Percentiles rank a stretch among this genome's conserved stretches.
Conservation (phyloP, 2,797 vertebrate genomes). For the Menidia menidia region DNA sequence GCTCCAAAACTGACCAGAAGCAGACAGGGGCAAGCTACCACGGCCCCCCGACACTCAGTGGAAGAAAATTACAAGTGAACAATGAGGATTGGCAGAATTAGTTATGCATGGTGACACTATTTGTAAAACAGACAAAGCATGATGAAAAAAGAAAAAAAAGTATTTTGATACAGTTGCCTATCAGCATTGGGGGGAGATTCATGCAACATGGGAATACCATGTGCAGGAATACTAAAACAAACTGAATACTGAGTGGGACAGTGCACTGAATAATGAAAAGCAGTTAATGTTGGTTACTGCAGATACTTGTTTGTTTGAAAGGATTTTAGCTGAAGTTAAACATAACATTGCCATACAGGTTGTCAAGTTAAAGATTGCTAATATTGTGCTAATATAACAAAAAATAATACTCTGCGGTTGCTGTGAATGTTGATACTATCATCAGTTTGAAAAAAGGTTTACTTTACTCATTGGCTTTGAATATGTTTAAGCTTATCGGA, state of each 20-base stretch:
- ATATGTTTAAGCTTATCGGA: background rate
- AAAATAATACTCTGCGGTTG: background rate
- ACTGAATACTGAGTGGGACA: background rate
- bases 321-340: background rate
- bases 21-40: slow-evolving; percentile 35
- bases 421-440: too few relatives aligned
- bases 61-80: slow-evolving; percentile 11
- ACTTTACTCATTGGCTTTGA: background rate
- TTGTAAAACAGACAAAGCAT: too few relatives aligned
- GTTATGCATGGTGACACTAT: background rate
- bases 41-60: slow-evolving; percentile 20
- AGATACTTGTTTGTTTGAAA: background rate
- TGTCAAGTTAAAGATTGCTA: background rate
- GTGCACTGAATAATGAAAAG: too few relatives aligned
- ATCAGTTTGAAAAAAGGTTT: background rate
- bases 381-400: background rate
- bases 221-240: background rate
- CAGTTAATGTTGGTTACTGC: background rate
- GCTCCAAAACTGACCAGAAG: slow-evolving; percentile 42
- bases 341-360: background rate
- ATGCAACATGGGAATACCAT: background rate
- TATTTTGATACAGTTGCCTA: background rate
- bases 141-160: background rate
- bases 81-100: background rate
- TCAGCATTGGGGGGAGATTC: background rate